Conservation (phyloP, 2,888 invertebrate species). For the Rhabditoides inermis region DNA sequence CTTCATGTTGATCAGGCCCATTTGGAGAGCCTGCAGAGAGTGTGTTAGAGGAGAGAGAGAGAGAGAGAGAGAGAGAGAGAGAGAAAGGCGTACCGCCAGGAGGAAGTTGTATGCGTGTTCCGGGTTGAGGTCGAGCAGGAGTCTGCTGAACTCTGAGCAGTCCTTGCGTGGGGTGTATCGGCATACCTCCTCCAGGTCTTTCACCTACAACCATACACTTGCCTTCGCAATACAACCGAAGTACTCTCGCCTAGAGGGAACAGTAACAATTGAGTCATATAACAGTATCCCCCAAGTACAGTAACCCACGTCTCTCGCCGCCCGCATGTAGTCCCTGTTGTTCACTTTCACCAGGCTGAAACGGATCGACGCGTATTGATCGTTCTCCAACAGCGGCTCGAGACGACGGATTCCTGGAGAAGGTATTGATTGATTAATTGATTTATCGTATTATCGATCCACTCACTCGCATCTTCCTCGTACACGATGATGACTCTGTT, state of each 20-base stretch:
- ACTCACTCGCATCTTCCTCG: conserved; percentile 36
- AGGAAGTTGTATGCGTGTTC: conserved; percentile 45
- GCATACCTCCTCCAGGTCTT: conserved; percentile 48
- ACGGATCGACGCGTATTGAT: conserved; percentile 36
- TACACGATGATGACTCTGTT: conserved; percentile 45
- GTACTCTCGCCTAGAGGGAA: background rate
- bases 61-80: background rate
- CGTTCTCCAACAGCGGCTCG: conserved; percentile 42
- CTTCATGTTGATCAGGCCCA: conserved; percentile 50
- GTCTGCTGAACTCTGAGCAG: conserved; percentile 46
- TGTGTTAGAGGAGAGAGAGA: background rate
- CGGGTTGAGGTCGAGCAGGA: conserved; percentile 46
- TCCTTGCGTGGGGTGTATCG: conserved; percentile 36
- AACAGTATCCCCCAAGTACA: background rate
- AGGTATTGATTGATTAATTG: conserved; percentile 4
- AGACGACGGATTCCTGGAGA: conserved; percentile 37
- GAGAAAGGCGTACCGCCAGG: conserved; percentile 29
- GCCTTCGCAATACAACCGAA: background rate
- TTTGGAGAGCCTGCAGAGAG: conserved; percentile 41
- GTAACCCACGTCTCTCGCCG: conserved; percentile 31
- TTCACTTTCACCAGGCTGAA: conserved; percentile 45
- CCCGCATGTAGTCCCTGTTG: conserved; percentile 39
- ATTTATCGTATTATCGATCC: background rate
- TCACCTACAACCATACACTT: conserved; percentile 25
- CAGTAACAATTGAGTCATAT: background rate